Evolutionary conservation across 35 echinoderm and acorn worm species (phyloP).

Genomic region (Hemicentrotus pulcherrimus): DNA sequence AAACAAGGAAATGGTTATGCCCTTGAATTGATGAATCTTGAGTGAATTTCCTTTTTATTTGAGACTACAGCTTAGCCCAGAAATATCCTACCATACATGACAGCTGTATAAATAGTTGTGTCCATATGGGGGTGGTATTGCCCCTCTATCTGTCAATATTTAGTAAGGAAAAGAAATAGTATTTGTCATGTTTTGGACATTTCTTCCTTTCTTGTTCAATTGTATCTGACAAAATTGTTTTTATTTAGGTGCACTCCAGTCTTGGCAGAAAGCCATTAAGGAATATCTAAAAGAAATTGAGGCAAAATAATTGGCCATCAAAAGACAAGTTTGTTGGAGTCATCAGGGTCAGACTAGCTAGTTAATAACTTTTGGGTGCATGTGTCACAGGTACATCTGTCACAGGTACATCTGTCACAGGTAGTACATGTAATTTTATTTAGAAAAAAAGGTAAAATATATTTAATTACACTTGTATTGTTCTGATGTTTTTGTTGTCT

Average conservation of each 20-base stretch:
- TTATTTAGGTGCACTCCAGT: background rate
- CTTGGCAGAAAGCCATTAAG: background rate
- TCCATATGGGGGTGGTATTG: background rate
- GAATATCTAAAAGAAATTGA: background rate
- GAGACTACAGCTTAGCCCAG: background rate
- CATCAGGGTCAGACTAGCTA: too few relatives aligned
- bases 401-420: too few relatives aligned
- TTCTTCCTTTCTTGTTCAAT: background rate
- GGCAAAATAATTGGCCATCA: too few relatives aligned
- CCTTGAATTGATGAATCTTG: background rate
- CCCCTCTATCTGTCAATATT: background rate
- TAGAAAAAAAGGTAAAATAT: too few relatives aligned
- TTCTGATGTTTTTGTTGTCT: too few relatives aligned
- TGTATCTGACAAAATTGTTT: background rate
- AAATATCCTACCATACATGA: background rate
- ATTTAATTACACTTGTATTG: too few relatives aligned
- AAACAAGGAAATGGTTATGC: background rate
- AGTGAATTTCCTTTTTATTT: slow-evolving; percentile 22
- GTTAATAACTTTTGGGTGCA: too few relatives aligned
- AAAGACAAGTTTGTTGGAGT: too few relatives aligned
- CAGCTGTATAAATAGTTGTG: background rate
- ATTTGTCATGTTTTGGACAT: background rate
- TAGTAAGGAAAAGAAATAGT: background rate
- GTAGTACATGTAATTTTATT: too few relatives aligned
- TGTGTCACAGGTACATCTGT: too few relatives aligned